phyloP scores from a whole-genome alignment of 2,797 vertebrate genomes.

The Gallinago solitaria region DNA sequence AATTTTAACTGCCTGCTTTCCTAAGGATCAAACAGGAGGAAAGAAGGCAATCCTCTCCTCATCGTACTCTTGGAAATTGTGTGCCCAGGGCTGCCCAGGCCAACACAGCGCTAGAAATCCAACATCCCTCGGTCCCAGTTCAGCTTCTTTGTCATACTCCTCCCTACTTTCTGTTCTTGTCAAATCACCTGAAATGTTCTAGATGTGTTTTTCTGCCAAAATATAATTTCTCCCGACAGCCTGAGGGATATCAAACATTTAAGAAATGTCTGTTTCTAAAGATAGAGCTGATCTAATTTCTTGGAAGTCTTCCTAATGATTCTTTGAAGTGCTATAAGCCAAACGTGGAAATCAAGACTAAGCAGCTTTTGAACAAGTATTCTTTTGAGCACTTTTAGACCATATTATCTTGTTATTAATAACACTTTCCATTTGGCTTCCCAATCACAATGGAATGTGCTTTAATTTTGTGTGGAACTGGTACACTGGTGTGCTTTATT shows the following conservation, averaged over 20 bases:
- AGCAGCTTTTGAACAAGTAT: constrained; percentile 44
- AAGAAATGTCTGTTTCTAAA: constrained; percentile 44
- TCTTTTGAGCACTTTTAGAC: constrained; percentile 18
- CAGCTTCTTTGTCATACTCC: not conserved
- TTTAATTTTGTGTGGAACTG: not conserved
- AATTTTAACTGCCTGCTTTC: not conserved
- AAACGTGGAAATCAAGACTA: constrained; percentile 38
- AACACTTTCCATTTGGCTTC: not conserved
- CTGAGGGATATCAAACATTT: constrained; percentile 28
- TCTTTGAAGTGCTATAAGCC: constrained; percentile 34
- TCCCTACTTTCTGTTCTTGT: not conserved
- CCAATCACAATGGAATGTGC: not conserved
- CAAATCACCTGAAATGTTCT: constrained; percentile 44
- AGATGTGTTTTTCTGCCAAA: constrained; percentile 23
- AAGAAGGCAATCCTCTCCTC: not conserved
- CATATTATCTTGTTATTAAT: constrained; percentile 24
- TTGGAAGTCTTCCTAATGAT: constrained; percentile 49
- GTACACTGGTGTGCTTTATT: not conserved
- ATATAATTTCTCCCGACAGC: not conserved
- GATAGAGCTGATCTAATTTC: constrained; percentile 48
- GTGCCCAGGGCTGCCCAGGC: not conserved
- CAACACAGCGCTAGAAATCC: not conserved
- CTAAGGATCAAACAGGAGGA: not conserved
- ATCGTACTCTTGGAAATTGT: not conserved
- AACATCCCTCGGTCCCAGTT: not conserved